Conservation (phyloP, 2,113 vertebrate genomes). For the Ifrita kowaldi region DNA sequence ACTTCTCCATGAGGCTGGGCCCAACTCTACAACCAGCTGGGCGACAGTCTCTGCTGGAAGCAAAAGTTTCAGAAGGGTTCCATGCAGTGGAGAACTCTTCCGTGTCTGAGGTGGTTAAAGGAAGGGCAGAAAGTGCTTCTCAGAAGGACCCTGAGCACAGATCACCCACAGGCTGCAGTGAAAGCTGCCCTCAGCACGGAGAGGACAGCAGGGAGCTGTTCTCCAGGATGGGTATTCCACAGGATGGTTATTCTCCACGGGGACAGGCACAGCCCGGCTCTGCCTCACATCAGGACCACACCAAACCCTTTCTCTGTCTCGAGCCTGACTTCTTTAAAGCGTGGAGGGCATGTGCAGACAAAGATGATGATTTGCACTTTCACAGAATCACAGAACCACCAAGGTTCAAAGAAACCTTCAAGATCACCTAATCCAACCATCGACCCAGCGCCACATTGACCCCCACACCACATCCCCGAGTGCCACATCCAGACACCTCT, state of each 20-base stretch:
- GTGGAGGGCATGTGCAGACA: neutral
- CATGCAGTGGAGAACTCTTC: neutral
- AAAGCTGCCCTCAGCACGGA: neutral
- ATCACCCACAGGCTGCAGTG: neutral
- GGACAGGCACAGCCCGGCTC: neutral
- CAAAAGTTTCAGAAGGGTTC: neutral
- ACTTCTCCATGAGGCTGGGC: neutral
- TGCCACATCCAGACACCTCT: neutral
- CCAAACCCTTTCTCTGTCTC: neutral
- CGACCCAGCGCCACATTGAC: accelerated
- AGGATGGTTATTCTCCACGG: neutral
- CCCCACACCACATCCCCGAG: neutral
- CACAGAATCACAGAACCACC: neutral
- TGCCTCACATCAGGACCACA: neutral
- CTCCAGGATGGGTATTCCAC: accelerated
- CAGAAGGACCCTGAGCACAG: neutral
- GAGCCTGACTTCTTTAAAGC: neutral
- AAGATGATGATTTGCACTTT: neutral
- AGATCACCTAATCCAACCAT: neutral
- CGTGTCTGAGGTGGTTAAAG: neutral
- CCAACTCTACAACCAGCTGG: neutral
- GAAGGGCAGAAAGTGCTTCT: neutral
- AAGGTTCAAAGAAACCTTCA: neutral
- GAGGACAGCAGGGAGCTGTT: neutral
- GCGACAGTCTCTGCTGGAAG: neutral